phyloP scores from a whole-genome alignment of 2,888 invertebrate genomes.

The Gibbula magus region DNA sequence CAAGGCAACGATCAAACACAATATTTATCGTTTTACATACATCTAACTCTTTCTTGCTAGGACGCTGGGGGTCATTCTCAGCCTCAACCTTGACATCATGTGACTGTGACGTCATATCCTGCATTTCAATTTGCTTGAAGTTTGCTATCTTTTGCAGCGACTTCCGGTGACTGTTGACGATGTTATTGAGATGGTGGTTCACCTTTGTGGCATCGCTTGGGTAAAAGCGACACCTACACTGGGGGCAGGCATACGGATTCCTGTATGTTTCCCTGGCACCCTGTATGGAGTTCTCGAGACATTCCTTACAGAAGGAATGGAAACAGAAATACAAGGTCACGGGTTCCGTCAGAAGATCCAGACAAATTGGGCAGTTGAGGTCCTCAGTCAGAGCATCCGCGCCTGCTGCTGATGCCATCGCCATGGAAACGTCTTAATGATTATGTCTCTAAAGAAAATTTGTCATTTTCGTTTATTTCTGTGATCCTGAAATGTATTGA shows the following conservation, averaged over 20 bases:
- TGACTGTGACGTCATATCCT: neutral
- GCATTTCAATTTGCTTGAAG: neutral
- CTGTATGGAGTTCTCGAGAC: neutral
- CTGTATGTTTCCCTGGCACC: neutral
- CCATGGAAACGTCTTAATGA: neutral
- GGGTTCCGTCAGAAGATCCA: neutral
- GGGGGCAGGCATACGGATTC: neutral
- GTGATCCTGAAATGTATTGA: too few species aligned
- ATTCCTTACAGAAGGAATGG: neutral
- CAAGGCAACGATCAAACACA: too few species aligned
- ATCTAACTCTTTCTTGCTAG: neutral
- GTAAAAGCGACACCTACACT: neutral
- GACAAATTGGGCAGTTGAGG: neutral
- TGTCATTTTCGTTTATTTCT: too few species aligned
- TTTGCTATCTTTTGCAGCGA: neutral
- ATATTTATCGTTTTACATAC: neutral
- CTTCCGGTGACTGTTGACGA: conserved; percentile 11
- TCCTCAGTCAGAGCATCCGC: neutral
- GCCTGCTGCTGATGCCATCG: neutral
- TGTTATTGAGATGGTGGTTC: neutral
- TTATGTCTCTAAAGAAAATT: too few species aligned
- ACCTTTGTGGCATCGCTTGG: neutral
- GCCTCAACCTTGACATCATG: neutral
- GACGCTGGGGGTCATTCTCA: neutral
- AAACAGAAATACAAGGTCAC: neutral